Conservation (phyloP, 2,888 invertebrate genomes). For the Zelleria hepariella region DNA sequence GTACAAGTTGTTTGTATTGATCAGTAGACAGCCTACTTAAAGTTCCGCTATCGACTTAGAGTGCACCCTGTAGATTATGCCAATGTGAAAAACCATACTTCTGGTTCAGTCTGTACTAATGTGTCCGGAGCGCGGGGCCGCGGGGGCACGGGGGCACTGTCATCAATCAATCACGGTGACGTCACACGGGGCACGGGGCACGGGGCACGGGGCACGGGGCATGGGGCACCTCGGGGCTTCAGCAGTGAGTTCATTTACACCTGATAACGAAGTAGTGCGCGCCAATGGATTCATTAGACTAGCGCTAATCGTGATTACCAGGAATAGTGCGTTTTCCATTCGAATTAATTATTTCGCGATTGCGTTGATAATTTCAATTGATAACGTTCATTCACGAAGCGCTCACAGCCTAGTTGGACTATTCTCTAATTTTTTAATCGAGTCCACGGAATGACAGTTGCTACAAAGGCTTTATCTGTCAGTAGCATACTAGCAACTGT, state of each 20-base stretch:
- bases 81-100: neutral
- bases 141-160: neutral
- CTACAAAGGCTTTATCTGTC: no score
- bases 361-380: no score
- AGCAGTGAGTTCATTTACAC: neutral
- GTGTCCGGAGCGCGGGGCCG: neutral
- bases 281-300: neutral
- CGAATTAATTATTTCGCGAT: no score
- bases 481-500: no score
- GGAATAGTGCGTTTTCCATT: neutral
- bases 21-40: no score
- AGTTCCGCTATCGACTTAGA: no score
- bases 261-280: neutral
- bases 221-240: neutral
- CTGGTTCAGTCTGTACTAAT: neutral
- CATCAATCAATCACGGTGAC: neutral
- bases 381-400: no score
- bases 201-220: neutral
- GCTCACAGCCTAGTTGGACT: no score
- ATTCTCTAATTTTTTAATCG: no score
- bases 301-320: neutral
- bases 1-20: no score
- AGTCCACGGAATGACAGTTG: no score
- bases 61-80: neutral
- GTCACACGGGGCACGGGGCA: neutral